Percentiles rank a stretch among this genome's conserved stretches.
phyloP scores from a whole-genome alignment of 1,140 invertebrate species.

The Achatina immaculata region DNA sequence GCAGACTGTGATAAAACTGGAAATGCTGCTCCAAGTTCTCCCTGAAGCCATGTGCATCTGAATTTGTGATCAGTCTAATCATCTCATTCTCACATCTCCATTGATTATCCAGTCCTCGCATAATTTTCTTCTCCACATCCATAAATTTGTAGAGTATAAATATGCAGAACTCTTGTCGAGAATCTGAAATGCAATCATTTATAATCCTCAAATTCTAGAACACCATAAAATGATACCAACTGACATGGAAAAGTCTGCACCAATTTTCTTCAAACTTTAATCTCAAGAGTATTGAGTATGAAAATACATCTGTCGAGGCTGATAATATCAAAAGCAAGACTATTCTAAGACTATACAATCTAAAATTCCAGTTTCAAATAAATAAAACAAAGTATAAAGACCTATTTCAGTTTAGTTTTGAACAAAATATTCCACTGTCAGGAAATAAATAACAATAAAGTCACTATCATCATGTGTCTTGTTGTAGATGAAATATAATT shows the following conservation, averaged over 20 bases:
- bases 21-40: not conserved
- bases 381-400: too few species aligned
- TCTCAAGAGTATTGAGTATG: not conserved
- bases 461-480: too few species aligned
- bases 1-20: not conserved
- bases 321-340: too few species aligned
- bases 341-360: too few species aligned
- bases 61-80: not conserved
- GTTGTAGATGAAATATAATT: too few species aligned
- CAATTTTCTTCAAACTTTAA: not conserved
- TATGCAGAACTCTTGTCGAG: constrained; percentile 5
- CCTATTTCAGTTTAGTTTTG: too few species aligned
- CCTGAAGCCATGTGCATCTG: not conserved
- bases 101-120: constrained; percentile 1
- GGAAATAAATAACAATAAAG: too few species aligned
- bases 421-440: too few species aligned
- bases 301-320: too few species aligned
- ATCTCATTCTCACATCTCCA: constrained; percentile 24
- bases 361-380: too few species aligned
- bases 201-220: too few species aligned
- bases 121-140: not conserved
- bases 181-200: constrained; percentile 13
- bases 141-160: constrained; percentile 5
- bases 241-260: not conserved
- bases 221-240: too few species aligned